These are phyloP conservation scores for Lophochroa leadbeateri DNA, from an alignment of 2,113 vertebrate species.

Conservation along the genomic window DNA sequence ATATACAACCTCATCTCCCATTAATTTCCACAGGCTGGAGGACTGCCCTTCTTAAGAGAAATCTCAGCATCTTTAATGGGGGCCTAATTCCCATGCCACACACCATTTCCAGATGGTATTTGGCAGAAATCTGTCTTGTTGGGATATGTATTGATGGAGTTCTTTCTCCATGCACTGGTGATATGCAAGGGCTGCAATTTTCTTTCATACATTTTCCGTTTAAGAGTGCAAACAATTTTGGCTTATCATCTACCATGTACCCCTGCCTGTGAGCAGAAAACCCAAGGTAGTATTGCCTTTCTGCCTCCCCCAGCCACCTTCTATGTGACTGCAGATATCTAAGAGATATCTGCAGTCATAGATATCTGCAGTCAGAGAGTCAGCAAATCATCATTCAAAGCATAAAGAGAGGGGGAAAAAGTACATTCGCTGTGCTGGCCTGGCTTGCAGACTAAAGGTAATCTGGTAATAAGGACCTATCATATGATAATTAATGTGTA, in stretches of 20 bases:
- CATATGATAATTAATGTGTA: background rate
- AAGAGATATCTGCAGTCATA: no score
- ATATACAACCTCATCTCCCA: background rate
- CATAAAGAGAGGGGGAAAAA: background rate
- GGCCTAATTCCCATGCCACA: background rate
- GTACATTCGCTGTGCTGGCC: rapidly evolving
- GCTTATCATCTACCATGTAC: background rate
- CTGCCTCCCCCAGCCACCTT: background rate
- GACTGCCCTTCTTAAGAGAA: background rate
- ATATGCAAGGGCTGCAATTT: background rate
- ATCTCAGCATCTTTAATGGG: background rate
- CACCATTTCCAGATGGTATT: background rate
- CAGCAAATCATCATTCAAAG: background rate
- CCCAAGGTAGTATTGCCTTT: background rate
- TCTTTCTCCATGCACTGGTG: background rate
- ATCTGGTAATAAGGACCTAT: background rate
- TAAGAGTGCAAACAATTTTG: background rate
- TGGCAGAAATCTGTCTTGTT: background rate
- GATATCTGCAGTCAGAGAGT: background rate
- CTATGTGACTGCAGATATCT: background rate
- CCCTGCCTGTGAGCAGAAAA: background rate
- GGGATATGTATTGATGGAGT: background rate
- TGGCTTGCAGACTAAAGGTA: background rate
- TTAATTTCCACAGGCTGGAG: background rate
- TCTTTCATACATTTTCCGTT: background rate